Evolutionary conservation across 2,888 invertebrate genomes (phyloP).

Genomic region (Drosophila neonasuta): DNA sequence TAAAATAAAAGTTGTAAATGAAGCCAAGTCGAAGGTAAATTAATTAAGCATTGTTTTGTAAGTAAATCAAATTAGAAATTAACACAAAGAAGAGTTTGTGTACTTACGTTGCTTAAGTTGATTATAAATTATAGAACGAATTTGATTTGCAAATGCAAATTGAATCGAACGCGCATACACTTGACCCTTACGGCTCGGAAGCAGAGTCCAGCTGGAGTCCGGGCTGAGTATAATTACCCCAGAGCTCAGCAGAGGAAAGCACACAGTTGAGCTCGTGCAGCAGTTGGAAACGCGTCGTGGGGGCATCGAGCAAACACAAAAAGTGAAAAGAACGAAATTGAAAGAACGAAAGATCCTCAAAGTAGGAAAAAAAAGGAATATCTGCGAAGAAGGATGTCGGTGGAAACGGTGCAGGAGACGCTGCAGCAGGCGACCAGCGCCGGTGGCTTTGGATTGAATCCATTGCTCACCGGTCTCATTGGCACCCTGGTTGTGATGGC

Average conservation of each 20-base stretch:
- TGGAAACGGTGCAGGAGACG: slow-evolving; percentile 71
- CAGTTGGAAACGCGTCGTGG: slow-evolving; percentile 31
- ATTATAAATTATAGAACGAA: slow-evolving; percentile 1
- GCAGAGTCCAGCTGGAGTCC: slow-evolving; percentile 33
- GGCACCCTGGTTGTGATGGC: slow-evolving; percentile 65
- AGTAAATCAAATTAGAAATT: too few relatives aligned
- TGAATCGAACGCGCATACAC: slow-evolving; percentile 47
- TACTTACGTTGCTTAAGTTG: too few relatives aligned
- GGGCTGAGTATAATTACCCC: slow-evolving; percentile 50
- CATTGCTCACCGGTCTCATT: slow-evolving; percentile 69
- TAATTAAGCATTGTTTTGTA: too few relatives aligned
- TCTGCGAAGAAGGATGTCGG: slow-evolving; percentile 55
- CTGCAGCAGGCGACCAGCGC: slow-evolving; percentile 56
- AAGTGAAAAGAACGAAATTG: background rate
- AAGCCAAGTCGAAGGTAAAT: too few relatives aligned
- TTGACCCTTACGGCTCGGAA: slow-evolving; percentile 41
- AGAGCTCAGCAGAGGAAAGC: slow-evolving; percentile 5
- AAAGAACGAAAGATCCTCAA: background rate
- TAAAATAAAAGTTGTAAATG: too few relatives aligned
- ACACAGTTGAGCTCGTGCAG: slow-evolving; percentile 52
- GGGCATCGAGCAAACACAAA: background rate
- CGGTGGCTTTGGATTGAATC: slow-evolving; percentile 52
- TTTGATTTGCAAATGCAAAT: slow-evolving; percentile 56
- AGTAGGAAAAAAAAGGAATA: background rate
- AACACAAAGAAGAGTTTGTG: too few relatives aligned